Base-by-base conservation (phyloP, 1,140 invertebrate genomes). In the Teleopsis dalmanni region DNA sequence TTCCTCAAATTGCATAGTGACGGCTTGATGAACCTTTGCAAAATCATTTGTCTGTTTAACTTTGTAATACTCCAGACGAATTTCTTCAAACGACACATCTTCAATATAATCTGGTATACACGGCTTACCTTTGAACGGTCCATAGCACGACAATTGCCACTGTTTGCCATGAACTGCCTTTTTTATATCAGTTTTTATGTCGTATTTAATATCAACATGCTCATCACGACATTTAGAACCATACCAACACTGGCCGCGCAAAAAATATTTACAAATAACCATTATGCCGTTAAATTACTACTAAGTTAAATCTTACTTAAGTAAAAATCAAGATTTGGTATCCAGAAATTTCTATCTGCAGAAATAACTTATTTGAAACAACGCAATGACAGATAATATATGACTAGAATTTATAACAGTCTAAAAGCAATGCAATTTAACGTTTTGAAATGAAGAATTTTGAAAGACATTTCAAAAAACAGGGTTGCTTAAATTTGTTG, bases 191-290 rank as follows among this genome's bases (percentile, higher is more conserved):
- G 74, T 73, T 16, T 74, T 75, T 0, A 70, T 34, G 11, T 51
- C 53, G 34, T 58, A 55, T 27, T 63, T 69, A 1, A 69, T 48
- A 46, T 76, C 70, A 26, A 75, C 59, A 50, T 83, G 81, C 33
- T 81, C 78, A 55, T 74, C 79, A 54, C 74, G 70, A 54, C 81
- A 83, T 48, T 76, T 78, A 45, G 76, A 67, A 5, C 80, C 80
- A 53, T 75, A 81, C 46, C 74, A 74, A 52, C 80, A 82, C 43
- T 65, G 74, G 10, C 79, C 79, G 68, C 78, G 75, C 44, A 76
- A 72, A 62, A 78, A 83, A 61, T 70, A 81, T 56, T 78, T 78
- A 54, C 81, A 83, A 13, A 81, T 54, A 21, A 75, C 76, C 81
- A 83, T 82, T 56, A n/a, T 11, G 16, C 3, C 33, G 16, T 16